Base-by-base conservation (phyloP, 2,113 vertebrate species). In the Onychostoma macrolepis region DNA sequence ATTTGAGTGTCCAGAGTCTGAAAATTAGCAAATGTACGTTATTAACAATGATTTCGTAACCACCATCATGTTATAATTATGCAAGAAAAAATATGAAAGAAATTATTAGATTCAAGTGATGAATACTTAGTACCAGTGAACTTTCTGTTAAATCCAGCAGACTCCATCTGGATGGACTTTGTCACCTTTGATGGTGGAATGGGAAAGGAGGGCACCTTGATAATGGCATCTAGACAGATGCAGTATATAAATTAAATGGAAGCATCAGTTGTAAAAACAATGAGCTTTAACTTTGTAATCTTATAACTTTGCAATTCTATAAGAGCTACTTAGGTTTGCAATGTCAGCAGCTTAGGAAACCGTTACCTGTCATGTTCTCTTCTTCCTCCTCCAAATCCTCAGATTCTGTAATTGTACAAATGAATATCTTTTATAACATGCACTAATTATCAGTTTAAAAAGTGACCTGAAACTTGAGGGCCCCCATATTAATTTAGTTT, bases 341-440 rank as follows among this genome's bases (percentile, higher is more conserved):
- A 43, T 72, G n/a, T n/a, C n/a, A n/a, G n/a, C 28, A 79, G 26
- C 77, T 58, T 80, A 15, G 50, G 30, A 80, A 80, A 58, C 9
- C 4, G 6, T 17, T 53, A 80, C 50, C 48, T 4, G 77, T 80
- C 77, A 58, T 33, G 19, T 9, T 80, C 17, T 36, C 30, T 33
- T 80, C 48, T 80, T 80, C 50, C 48, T 80, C 50, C 48, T n/a
- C n/a, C n/a, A 53, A 21, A 19, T 33, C 13, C 2, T 58, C 77
- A 58, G 77, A 80, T 80, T 80, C 77, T 58, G 30, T 30, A 80
- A 53, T 36, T 80, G 26, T 53, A 30, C 45, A 78, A 78, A 53
- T 53, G 26, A n/a, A n/a, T n/a, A n/a, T n/a, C n/a, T n/a, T n/a
- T n/a, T n/a, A n/a, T n/a, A n/a, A n/a, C n/a, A n/a, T n/a, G n/a